Percentiles rank a stretch among this genome's conserved stretches.
Evolutionary conservation across 2,797 vertebrate species (phyloP).

Genomic region (Eidolon dupreanum): DNA sequence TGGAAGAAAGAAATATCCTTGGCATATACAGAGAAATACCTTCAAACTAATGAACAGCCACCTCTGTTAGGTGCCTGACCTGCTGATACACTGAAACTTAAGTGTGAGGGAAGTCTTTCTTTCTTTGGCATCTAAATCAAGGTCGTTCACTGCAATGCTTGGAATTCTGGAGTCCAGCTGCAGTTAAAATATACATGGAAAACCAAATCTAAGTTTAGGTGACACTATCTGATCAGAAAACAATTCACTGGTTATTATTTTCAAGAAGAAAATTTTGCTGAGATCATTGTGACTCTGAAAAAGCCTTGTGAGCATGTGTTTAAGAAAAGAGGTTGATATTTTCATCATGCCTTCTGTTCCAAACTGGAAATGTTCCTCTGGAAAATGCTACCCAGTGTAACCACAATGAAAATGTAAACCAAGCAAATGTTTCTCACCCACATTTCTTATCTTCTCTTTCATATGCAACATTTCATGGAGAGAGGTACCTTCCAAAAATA

Average conservation of each 20-base stretch:
- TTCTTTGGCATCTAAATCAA: not conserved
- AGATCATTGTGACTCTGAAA: constrained; percentile 46
- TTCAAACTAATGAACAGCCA: not conserved
- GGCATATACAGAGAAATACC: not conserved
- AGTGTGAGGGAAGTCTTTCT: not conserved
- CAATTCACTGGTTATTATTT: constrained; percentile 33
- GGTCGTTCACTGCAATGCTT: not conserved
- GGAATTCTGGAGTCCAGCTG: not conserved
- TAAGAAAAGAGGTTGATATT: constrained; percentile 43
- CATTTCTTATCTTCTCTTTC: not conserved
- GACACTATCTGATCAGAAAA: constrained; percentile 42
- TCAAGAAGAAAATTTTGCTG: constrained; percentile 61
- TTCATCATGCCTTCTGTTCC: constrained; percentile 64
- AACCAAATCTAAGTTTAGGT: constrained; percentile 36
- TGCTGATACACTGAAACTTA: not conserved
- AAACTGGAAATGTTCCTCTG: constrained; percentile 58
- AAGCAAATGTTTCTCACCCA: constrained; percentile 46
- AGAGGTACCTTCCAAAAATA: not conserved
- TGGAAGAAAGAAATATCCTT: not conserved
- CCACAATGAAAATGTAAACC: constrained; percentile 32
- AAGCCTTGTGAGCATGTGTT: not conserved
- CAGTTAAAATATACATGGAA: constrained; percentile 1
- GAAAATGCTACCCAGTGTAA: constrained; percentile 48
- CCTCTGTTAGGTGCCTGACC: not conserved
- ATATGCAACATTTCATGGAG: not conserved